Conservation (phyloP, 1,140 invertebrate species). For the Chironomus striatipennis region DNA sequence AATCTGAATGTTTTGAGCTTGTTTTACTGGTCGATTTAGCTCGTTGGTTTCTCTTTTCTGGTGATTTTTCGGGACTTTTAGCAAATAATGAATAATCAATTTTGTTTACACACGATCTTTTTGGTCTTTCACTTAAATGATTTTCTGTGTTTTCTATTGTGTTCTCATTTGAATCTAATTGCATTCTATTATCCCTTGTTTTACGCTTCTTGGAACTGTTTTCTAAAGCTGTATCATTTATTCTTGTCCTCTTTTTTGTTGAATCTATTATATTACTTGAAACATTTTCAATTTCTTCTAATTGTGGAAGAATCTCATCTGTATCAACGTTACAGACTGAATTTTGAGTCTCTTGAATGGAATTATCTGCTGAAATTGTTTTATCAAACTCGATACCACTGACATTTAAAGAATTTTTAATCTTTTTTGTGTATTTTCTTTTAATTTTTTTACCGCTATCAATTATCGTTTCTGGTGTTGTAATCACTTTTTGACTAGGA, state of each 20-base stretch:
- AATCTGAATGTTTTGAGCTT: too few relatives aligned
- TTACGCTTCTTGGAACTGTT: background rate
- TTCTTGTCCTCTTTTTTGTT: constrained; percentile 31
- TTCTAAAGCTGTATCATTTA: background rate
- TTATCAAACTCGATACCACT: too few relatives aligned
- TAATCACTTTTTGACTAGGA: background rate
- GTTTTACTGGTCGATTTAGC: too few relatives aligned
- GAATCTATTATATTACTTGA: background rate
- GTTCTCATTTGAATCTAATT: constrained; percentile 11
- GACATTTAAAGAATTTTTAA: background rate
- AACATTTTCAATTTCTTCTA: background rate
- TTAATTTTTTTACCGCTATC: constrained; percentile 30
- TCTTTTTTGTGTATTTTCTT: constrained; percentile 29
- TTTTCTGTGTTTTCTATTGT: background rate
- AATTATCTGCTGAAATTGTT: too few relatives aligned
- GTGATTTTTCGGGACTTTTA: too few relatives aligned
- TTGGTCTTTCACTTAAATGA: background rate
- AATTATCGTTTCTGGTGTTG: constrained; percentile 27
- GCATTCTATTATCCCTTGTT: background rate
- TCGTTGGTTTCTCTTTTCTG: too few relatives aligned
- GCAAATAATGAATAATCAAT: too few relatives aligned
- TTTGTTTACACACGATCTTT: too few relatives aligned
- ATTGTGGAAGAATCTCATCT: too few relatives aligned
- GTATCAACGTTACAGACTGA: too few relatives aligned
- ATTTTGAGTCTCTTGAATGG: too few relatives aligned